Conservation (phyloP, 2,797 vertebrate genomes). For the Sebastes trivittatus region DNA sequence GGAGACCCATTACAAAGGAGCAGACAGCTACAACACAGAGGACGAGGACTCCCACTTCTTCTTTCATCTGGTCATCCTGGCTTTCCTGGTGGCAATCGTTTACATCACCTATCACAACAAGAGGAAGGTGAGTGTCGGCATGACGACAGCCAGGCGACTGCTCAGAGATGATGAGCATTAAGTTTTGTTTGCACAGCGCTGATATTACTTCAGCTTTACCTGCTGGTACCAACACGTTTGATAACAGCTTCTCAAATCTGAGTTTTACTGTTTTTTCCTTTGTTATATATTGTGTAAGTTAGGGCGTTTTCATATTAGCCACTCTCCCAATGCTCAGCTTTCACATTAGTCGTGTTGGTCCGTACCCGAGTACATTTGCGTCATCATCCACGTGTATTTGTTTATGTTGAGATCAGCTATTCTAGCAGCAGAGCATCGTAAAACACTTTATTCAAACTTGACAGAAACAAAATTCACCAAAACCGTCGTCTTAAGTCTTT, state of each 20-base stretch:
- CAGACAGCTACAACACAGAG: conserved; percentile 74
- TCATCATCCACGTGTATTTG: no score
- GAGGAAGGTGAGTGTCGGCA: conserved; percentile 87
- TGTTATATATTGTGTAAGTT: neutral
- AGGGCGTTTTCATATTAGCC: no score
- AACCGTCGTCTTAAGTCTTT: no score
- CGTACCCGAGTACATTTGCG: no score
- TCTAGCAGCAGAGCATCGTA: no score
- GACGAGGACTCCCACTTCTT: conserved; percentile 95
- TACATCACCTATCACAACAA: conserved; percentile 98
- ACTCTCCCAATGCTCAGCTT: no score
- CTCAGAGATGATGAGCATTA: neutral
- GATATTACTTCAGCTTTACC: neutral
- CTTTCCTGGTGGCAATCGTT: conserved; percentile 90
- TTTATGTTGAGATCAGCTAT: no score
- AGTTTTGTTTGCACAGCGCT: neutral
- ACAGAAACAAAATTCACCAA: no score
- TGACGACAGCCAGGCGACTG: neutral
- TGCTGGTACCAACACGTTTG: neutral
- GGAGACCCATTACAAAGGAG: conserved; percentile 59
- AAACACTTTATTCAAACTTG: no score
- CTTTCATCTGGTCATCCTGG: conserved; percentile 92
- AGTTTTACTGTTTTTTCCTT: neutral
- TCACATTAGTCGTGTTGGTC: no score
- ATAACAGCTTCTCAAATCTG: neutral